Evolutionary conservation across 2,888 invertebrate genomes (phyloP), one percentile per base, ranked within the genome.

Genomic region (Drosophila incognita): DNA sequence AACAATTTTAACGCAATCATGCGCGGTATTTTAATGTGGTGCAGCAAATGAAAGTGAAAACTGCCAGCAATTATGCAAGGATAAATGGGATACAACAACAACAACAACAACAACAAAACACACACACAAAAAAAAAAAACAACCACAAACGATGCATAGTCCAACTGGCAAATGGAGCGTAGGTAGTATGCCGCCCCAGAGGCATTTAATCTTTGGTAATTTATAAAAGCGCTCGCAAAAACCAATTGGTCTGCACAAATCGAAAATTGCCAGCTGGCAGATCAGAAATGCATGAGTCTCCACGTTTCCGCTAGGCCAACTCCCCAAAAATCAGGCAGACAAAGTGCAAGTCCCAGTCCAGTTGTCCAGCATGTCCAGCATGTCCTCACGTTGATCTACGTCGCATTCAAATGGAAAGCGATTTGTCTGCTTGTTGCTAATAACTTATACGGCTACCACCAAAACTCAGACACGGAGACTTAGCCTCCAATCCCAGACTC

Each of bases 371-470:
- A 74, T 31, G 31, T 31, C 31, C 31, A 31, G 31, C 78, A 74
- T 66, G 72, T 87, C 81, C 84, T 84, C 85, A 87, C 84, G 82
- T 88, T 57, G 60, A 77, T 65, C 81, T 65, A 33, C 31, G 51
- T 65, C 48, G 69, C 74, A 82, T 82, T 81, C 90, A 91, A 91
- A 92, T 92, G 91, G 92, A 92, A 92, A 92, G 92, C 92, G 90
- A 92, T 92, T 92, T 91, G 92, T 91, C 92, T 90, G 89, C 85
- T 90, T 91, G 54, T 80, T 77, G 82, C 87, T 79, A 87, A 91
- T 89, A 90, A 89, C 90, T 90, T 90, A 86, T 77, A 52, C 64
- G 67, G 58, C 64, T 54, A 27, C 24, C 48, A 21, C 52, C 52
- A 31, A 31, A 38, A 15, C 49, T 31, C 53, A 31, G 48, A 35